Evolutionary conservation across 2,888 invertebrate genomes (phyloP), one percentile per base, ranked within the genome.

Genomic region (Lathronympha strigana): DNA sequence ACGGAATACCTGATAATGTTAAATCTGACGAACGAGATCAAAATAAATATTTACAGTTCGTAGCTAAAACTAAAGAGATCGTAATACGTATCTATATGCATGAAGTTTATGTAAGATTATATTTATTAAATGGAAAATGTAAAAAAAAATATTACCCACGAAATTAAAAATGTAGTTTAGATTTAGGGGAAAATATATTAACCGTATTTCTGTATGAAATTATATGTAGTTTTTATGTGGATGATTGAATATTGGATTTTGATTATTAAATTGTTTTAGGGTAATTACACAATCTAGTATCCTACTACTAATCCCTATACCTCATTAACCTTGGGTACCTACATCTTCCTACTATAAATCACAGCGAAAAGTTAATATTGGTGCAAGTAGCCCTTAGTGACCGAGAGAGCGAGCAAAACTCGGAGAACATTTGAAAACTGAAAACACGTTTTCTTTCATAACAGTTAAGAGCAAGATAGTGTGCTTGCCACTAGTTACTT

Each of bases 121-220:
- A 88, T 89, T 88, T 87, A 90, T 80, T 87, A 89, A 91, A 75
- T 80, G 80, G 80, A 90, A 90, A 92, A 90, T 81, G 82, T 82
- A 86, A 90, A 91, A 92, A n/a, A 90, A 88, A 87, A 79, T 77
- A 80, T 80, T 75, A 81, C 81, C 80, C 83, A 86, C 79, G 78
- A 86, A 86, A 86, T 81, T 84, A 87, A 84, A 78, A 86, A 85
- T 87, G 91, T 91, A 91, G 91, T 83, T 81, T 83, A 90, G 88
- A 82, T 69, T 68, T 90, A 90, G 90, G 88, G 83, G 84, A 86
- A 84, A 90, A 89, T 91, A 91, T 92, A 92, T 91, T 92, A 92
- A 91, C 85, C 92, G 90, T 92, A 92, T 92, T 92, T 92, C 92
- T 91, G 90, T 92, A 92, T 90, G 90, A 91, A 90, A 92, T 92